phyloP scores from a whole-genome alignment of 2,113 vertebrate genomes.

The Tychaedon coryphoeus region DNA sequence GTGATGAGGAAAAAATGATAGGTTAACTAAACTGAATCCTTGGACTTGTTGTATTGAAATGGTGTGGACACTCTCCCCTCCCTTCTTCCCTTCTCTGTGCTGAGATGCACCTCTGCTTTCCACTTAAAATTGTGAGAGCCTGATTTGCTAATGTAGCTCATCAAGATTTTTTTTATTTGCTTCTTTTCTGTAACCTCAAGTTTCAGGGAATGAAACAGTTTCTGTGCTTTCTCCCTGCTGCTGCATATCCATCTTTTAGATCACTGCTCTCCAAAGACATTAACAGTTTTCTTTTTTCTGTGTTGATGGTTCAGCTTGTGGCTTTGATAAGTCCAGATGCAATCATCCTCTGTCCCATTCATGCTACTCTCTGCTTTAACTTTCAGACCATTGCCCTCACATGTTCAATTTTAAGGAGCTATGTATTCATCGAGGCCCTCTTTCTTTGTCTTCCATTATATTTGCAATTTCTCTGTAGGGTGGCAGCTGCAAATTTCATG shows the following conservation, averaged over 20 bases:
- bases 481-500: conserved; percentile 4
- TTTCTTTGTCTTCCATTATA: conserved; percentile 2
- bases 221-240: background rate
- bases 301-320: background rate
- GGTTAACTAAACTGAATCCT: background rate
- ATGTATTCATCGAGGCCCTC: background rate
- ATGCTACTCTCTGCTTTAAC: background rate
- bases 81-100: background rate
- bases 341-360: background rate
- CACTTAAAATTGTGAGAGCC: background rate
- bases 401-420: background rate
- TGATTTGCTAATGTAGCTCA: background rate
- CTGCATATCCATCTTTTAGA: conserved; percentile 9
- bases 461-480: conserved; percentile 2
- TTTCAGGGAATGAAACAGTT: background rate
- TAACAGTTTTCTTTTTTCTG: background rate
- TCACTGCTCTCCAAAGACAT: background rate
- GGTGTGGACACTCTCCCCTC: background rate
- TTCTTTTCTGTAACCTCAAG: background rate
- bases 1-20: background rate
- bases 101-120: background rate
- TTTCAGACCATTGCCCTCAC: background rate
- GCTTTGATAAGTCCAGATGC: background rate
- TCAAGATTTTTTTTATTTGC: background rate
- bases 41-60: background rate